Evolutionary conservation across 2,113 vertebrate genomes (phyloP).

Genomic region (Thamnaconus septentrionalis): DNA sequence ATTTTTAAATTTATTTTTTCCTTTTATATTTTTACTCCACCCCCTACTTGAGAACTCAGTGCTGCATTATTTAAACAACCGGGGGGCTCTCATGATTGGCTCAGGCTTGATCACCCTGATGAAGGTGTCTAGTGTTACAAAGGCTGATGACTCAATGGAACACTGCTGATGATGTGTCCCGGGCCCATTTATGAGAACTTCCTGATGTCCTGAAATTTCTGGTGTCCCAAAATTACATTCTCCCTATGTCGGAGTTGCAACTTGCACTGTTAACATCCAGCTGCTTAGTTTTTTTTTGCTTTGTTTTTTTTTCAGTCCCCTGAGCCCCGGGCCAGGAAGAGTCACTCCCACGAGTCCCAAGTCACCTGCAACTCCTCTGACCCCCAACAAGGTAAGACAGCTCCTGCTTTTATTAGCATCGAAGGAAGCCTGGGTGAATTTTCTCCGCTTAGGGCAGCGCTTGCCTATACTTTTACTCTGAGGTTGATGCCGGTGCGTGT

Average conservation of each 20-base stretch:
- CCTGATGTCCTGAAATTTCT: too few relatives aligned
- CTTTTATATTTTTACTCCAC: background rate
- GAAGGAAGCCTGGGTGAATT: background rate
- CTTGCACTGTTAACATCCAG: conserved; percentile 10
- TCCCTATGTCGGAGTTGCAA: too few relatives aligned
- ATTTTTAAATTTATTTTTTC: background rate
- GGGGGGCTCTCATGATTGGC: too few relatives aligned
- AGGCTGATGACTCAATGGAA: background rate
- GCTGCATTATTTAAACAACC: too few relatives aligned
- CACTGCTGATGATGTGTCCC: too few relatives aligned
- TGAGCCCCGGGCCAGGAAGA: conserved; percentile 38
- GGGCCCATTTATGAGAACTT: too few relatives aligned
- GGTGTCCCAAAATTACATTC: too few relatives aligned
- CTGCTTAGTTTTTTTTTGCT: background rate
- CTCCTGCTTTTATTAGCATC: conserved; percentile 1
- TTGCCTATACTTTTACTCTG: too few relatives aligned
- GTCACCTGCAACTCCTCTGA: conserved; percentile 17
- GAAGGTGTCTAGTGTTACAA: background rate
- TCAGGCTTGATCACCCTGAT: too few relatives aligned
- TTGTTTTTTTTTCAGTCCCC: conserved; percentile 29
- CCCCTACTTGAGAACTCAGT: too few relatives aligned
- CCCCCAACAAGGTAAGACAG: conserved; percentile 56
- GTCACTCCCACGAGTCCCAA: conserved; percentile 28
- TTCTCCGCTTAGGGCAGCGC: background rate
- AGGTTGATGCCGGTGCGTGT: too few relatives aligned